Evolutionary conservation across 2,797 vertebrate species (phyloP).

Genomic region (Chrysocyon brachyurus): DNA sequence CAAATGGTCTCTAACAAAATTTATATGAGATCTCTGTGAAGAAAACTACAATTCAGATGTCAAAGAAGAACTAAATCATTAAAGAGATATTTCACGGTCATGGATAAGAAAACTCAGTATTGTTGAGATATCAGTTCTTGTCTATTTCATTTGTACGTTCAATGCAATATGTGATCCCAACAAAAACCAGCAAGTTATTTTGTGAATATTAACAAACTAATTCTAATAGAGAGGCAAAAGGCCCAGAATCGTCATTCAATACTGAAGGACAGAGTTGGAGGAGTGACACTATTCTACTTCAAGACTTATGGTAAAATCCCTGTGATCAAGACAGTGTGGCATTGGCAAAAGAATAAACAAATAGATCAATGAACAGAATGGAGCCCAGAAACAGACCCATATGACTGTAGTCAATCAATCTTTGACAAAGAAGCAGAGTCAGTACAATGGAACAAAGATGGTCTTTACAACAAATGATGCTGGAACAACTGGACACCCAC

Average conservation of each 20-base stretch:
- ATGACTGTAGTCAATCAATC: not conserved
- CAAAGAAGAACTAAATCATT: slow-evolving; percentile 1
- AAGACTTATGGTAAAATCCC: not conserved
- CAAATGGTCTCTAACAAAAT: not conserved
- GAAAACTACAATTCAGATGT: not conserved
- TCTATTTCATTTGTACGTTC: not conserved
- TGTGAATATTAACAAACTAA: not conserved
- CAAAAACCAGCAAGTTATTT: not conserved
- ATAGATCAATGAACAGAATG: not conserved
- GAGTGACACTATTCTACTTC: not conserved
- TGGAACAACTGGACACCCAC: not conserved
- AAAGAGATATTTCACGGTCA: not conserved
- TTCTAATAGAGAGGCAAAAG: not conserved
- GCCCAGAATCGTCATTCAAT: not conserved
- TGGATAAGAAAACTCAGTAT: not conserved
- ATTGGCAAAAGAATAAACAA: not conserved
- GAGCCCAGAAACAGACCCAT: not conserved
- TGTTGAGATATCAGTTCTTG: slow-evolving; percentile 10
- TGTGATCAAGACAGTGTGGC: not conserved
- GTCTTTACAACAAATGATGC: not conserved
- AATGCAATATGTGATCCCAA: not conserved
- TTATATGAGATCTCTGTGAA: not conserved
- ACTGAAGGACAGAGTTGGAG: slow-evolving; percentile 2
- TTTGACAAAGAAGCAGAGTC: not conserved
- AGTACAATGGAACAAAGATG: not conserved